Percentiles rank a stretch among this genome's conserved stretches.
phyloP scores from a whole-genome alignment of 1,140 invertebrate species.

The Cyclargus thomasi region DNA sequence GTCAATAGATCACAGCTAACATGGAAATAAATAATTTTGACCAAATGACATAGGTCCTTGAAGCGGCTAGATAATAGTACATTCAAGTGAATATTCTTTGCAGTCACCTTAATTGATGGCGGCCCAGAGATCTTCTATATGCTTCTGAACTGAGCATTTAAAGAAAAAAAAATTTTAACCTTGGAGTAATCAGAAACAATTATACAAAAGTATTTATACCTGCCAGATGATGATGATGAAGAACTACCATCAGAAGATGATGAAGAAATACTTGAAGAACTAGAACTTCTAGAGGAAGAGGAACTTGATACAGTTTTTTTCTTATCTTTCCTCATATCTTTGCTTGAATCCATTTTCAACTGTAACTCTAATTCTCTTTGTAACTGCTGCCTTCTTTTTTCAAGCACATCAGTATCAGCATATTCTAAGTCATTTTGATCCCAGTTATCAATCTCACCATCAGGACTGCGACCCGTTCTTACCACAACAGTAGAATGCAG shows the following conservation, averaged over 20 bases:
- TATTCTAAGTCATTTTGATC: conserved; percentile 87
- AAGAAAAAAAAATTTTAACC: too few species aligned
- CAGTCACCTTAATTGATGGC: too few species aligned
- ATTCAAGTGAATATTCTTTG: too few species aligned
- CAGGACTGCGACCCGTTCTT: conserved; percentile 78
- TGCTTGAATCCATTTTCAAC: conserved; percentile 79
- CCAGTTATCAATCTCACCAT: conserved; percentile 84
- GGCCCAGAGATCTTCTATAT: too few species aligned
- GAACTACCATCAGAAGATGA: conserved; percentile 78
- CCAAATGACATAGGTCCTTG: too few species aligned
- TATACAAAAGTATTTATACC: conserved; percentile 38
- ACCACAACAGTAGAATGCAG: conserved; percentile 80
- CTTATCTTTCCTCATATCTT: conserved; percentile 79
- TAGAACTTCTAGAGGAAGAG: conserved; percentile 80
- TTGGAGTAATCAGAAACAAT: too few species aligned
- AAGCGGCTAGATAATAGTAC: too few species aligned
- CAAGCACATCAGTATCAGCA: conserved; percentile 87
- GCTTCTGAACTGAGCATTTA: too few species aligned
- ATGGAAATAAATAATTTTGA: too few species aligned
- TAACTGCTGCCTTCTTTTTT: conserved; percentile 84
- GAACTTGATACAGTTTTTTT: conserved; percentile 80
- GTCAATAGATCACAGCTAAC: too few species aligned
- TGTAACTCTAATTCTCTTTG: conserved; percentile 87
- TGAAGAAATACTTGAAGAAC: conserved; percentile 78
- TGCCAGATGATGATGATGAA: conserved; percentile 76